A percentile compares a stretch with the other conserved stretches of the same genome.
Evolutionary conservation across 2,888 invertebrate species (phyloP).

Genomic region (Agrotis exclamationis): DNA sequence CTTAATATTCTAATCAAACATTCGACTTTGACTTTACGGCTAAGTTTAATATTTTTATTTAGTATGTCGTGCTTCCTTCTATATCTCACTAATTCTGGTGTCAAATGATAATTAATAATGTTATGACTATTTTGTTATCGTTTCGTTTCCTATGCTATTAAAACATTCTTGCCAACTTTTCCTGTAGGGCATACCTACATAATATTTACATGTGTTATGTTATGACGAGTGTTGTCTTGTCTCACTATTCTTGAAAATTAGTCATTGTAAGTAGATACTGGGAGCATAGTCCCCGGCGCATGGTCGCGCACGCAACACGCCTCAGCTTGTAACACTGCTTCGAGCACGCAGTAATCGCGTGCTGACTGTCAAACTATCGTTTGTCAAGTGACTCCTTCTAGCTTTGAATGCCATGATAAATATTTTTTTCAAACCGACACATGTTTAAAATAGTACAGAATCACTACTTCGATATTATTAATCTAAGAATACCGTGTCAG

Average conservation of each 20-base stretch:
- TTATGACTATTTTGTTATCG: slow-evolving; percentile 22
- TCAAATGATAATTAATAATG: slow-evolving; percentile 15
- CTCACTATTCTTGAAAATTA: slow-evolving; percentile 73
- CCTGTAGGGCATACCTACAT: slow-evolving; percentile 41
- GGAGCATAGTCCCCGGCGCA: slow-evolving; percentile 77
- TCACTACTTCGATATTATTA: slow-evolving; percentile 30
- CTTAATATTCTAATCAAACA: slow-evolving; percentile 1
- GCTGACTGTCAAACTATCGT: slow-evolving; percentile 57
- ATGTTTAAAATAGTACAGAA: slow-evolving; percentile 21
- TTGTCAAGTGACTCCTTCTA: slow-evolving; percentile 19
- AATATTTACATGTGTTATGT: slow-evolving; percentile 25
- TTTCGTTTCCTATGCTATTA: slow-evolving; percentile 23
- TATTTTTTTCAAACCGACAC: background rate
- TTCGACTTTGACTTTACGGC: slow-evolving; percentile 20
- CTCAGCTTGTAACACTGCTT: slow-evolving; percentile 52
- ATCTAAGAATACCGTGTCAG: slow-evolving; percentile 51
- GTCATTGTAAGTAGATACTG: slow-evolving; percentile 68
- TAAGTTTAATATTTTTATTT: slow-evolving; percentile 16
- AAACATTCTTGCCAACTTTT: slow-evolving; percentile 61
- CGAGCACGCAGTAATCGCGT: slow-evolving; percentile 77
- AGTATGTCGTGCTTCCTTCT: background rate
- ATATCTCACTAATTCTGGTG: slow-evolving; percentile 36
- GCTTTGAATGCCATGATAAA: slow-evolving; percentile 49
- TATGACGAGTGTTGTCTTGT: slow-evolving; percentile 49
- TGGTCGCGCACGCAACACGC: slow-evolving; percentile 51